phyloP scores from a whole-genome alignment of 2,113 vertebrate genomes.

The Saccopteryx bilineata region DNA sequence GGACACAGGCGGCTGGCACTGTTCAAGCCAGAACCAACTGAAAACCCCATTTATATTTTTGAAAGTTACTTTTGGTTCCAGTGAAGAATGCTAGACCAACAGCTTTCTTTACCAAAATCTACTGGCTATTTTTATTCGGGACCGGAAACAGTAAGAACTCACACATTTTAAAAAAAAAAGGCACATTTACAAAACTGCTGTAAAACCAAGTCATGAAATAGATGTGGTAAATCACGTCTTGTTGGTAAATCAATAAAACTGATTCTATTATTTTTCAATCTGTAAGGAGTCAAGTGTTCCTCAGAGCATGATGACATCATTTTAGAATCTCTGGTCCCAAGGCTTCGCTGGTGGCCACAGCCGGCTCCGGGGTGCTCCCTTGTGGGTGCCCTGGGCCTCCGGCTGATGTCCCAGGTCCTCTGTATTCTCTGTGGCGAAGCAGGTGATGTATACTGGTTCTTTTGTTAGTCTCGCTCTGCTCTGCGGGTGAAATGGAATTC shows the following conservation, averaged over 20 bases:
- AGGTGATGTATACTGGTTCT: background rate
- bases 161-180: background rate
- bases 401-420: background rate
- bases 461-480: background rate
- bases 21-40: background rate
- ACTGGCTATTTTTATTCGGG: background rate
- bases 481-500: background rate
- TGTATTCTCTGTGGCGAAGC: background rate
- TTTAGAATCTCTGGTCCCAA: background rate
- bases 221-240: background rate
- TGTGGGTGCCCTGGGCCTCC: background rate
- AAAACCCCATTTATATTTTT: background rate
- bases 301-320: background rate
- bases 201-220: background rate
- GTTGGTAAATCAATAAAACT: background rate
- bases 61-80: slow-evolving; percentile 22
- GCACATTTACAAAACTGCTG: background rate
- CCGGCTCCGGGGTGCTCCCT: background rate
- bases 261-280: background rate
- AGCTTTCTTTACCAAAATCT: background rate
- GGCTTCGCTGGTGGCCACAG: background rate
- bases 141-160: background rate
- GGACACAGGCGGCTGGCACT: background rate
- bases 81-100: background rate
- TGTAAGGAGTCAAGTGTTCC: background rate